Evolutionary conservation across 2,113 vertebrate species (phyloP).

Genomic region (Tapirus terrestris): DNA sequence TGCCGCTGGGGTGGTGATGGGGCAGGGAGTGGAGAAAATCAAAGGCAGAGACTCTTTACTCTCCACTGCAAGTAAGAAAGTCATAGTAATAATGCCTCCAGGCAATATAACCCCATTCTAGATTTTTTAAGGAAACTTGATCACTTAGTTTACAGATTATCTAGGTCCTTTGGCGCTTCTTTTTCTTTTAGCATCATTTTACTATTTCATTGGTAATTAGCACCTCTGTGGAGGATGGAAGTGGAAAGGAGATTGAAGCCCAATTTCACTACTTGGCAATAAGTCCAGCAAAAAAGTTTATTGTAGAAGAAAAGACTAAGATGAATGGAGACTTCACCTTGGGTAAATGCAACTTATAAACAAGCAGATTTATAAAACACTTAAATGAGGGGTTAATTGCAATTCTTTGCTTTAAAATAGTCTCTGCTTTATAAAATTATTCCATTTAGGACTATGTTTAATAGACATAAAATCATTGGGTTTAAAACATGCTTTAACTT

Average conservation of each 20-base stretch:
- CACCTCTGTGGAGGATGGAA: neutral
- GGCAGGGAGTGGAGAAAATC: neutral
- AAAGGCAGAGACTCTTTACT: neutral
- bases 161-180: neutral
- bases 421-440: neutral
- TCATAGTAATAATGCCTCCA: no score
- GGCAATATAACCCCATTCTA: neutral
- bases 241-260: neutral
- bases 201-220: neutral
- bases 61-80: neutral
- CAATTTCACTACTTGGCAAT: neutral
- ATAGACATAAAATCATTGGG: neutral
- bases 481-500: conserved; percentile 37
- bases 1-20: neutral
- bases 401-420: conserved; percentile 6
- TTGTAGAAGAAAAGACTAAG: neutral
- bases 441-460: neutral
- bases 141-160: neutral
- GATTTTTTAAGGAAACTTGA: neutral
- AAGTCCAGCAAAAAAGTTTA: neutral
- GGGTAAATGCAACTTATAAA: neutral
- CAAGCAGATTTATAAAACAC: neutral
- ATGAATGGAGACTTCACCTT: neutral
- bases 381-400: neutral
- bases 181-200: neutral